phyloP scores from a whole-genome alignment of 2,113 vertebrate genomes.

The Amia ocellicauda region DNA sequence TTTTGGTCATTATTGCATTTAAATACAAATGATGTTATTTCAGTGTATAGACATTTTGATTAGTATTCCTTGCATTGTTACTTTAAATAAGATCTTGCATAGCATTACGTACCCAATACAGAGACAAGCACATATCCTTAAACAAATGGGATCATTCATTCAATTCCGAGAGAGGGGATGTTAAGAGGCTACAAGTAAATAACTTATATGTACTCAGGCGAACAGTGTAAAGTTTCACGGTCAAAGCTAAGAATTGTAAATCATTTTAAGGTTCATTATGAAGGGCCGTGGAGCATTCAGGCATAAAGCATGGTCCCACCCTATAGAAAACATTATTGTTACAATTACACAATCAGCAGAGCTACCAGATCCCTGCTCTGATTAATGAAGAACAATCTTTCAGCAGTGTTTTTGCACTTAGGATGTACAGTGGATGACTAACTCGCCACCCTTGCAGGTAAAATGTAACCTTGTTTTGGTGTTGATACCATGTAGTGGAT shows the following conservation, averaged over 20 bases:
- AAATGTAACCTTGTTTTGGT: not conserved
- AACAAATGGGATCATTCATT: not conserved
- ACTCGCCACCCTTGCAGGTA: not conserved
- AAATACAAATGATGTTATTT: too few relatives aligned
- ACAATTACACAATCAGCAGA: not conserved
- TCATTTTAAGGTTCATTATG: constrained; percentile 3
- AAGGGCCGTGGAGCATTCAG: not conserved
- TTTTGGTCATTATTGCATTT: too few relatives aligned
- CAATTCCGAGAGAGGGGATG: not conserved
- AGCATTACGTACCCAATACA: too few relatives aligned
- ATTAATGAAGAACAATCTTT: not conserved
- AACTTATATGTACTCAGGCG: not conserved
- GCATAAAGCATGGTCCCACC: constrained; percentile 1
- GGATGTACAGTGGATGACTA: not conserved
- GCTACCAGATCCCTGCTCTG: not conserved
- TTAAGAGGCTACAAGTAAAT: not conserved
- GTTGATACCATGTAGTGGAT: not conserved
- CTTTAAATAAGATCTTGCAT: too few relatives aligned
- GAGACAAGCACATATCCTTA: not conserved
- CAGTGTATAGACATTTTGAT: too few relatives aligned
- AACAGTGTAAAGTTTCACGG: constrained; percentile 15
- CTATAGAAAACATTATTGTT: constrained; percentile 2
- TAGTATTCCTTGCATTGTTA: too few relatives aligned
- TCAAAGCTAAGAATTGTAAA: constrained; percentile 6
- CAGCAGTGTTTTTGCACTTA: not conserved